Base-by-base conservation (phyloP, 2,797 vertebrate genomes). In the Distichodus sexfasciatus region DNA sequence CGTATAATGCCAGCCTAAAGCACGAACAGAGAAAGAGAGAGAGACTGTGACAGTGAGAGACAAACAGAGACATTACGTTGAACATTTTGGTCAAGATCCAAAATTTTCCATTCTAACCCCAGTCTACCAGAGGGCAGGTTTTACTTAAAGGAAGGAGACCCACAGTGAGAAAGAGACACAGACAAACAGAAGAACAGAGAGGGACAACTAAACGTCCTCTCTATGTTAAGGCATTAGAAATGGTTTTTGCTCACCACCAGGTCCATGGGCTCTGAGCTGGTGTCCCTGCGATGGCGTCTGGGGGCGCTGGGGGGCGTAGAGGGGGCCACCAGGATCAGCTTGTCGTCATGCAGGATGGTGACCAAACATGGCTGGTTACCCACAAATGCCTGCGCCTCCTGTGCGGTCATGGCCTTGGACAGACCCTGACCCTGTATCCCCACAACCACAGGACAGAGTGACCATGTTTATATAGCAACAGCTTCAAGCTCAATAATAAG, bases 381-480 rank as follows among this genome's bases (percentile, higher is more conserved):
- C 8, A 99, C 94, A 35, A 94, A 98, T 0, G 94, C 96, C 82
- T 93, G 81, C 0, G 95, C 95, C 85, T 99, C 96, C 0, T 86
- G 84, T 17, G 90, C 91, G 0, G 95, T 96, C 93, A 97, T 98
- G 1, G 95, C 96, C 81, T 92, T 94, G 84, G 92, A 83, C 76
- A 99, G 93, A 19, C 95, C 94, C 67, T 82, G 89, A 47, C 96
- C 96, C 96, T 99, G 82, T n/a, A 0, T n/a, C n/a, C n/a, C n/a
- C n/a, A n/a, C n/a, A n/a, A n/a, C n/a, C n/a, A n/a, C n/a, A n/a
- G n/a, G n/a, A n/a, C n/a, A n/a, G n/a, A n/a, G n/a, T n/a, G n/a
- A n/a, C n/a, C n/a, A n/a, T n/a, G n/a, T n/a, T n/a, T n/a, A n/a
- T n/a, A n/a, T n/a, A n/a, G n/a, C n/a, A n/a, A n/a, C n/a, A n/a